Percentiles rank a stretch among this genome's conserved stretches.
Evolutionary conservation across 2,113 vertebrate species (phyloP).

Genomic region (Cyrtonyx montezumae): DNA sequence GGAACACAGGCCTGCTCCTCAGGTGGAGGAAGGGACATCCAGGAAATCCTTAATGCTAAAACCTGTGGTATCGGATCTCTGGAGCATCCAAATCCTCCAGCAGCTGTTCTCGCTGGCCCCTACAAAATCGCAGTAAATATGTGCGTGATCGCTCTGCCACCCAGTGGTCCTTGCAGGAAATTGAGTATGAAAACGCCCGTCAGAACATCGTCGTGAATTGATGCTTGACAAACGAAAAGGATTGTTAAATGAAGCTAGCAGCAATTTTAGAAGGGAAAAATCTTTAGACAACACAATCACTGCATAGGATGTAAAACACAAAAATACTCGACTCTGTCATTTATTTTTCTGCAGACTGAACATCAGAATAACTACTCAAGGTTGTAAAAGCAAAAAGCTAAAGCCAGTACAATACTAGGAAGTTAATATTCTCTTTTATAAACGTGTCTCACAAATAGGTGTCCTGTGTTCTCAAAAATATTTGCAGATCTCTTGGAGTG

Average conservation of each 20-base stretch:
- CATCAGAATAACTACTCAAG: neutral
- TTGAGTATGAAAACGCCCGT: neutral
- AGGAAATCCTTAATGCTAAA: rapidly evolving
- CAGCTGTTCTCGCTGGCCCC: rapidly evolving
- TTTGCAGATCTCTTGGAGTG: neutral
- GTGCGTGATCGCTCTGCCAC: slow-evolving; percentile 37
- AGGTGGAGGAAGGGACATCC: rapidly evolving
- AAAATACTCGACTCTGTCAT: neutral
- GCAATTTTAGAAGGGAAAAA: neutral
- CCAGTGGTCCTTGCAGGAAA: slow-evolving; percentile 35
- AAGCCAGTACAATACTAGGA: neutral
- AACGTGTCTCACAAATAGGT: neutral
- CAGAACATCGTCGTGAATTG: neutral
- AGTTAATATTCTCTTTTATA: neutral
- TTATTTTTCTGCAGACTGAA: neutral
- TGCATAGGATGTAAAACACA: neutral
- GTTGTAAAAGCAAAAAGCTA: neutral
- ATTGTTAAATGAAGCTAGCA: neutral
- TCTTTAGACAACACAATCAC: neutral
- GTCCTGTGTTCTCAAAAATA: neutral
- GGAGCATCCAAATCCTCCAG: neutral
- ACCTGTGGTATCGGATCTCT: rapidly evolving
- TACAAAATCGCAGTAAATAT: neutral
- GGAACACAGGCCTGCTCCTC: rapidly evolving
- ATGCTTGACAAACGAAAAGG: neutral